phyloP scores from a whole-genome alignment of 30 jellyfish, hydroid and myxozoan species.

The Aurelia sp. region DNA sequence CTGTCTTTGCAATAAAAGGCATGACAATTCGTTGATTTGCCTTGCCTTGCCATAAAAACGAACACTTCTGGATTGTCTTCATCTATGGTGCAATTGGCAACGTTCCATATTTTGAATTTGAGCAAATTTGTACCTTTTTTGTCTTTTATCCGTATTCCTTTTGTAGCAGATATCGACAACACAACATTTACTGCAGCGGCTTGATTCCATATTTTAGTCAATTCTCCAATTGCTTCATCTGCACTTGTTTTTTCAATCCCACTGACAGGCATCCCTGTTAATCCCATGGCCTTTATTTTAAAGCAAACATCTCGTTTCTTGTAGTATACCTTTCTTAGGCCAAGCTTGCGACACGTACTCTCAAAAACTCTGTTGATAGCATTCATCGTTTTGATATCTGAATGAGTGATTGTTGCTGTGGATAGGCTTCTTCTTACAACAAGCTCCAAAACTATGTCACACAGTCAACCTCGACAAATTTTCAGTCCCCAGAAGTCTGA shows the following conservation, averaged over 20 bases:
- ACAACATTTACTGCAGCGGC: constrained; percentile 47
- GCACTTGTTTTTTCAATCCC: constrained; percentile 18
- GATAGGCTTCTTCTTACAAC: too few species aligned
- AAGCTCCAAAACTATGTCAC: too few species aligned
- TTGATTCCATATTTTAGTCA: constrained; percentile 31
- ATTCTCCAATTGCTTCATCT: constrained; percentile 35
- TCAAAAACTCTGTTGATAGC: constrained; percentile 5
- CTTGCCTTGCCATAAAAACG: constrained; percentile 58
- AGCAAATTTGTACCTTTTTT: constrained; percentile 47
- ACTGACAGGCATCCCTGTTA: constrained; percentile 41
- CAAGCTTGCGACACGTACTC: constrained; percentile 27
- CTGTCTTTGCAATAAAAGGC: constrained; percentile 59
- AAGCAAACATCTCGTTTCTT: constrained; percentile 36
- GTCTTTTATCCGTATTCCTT: constrained; percentile 54
- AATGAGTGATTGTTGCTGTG: too few species aligned
- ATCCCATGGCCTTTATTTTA: constrained; percentile 47
- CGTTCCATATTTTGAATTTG: constrained; percentile 42
- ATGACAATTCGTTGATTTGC: constrained; percentile 32
- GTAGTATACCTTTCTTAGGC: constrained; percentile 37
- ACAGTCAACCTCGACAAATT: too few species aligned
- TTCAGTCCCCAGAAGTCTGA: too few species aligned
- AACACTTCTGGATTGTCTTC: constrained; percentile 49
- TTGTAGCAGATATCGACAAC: constrained; percentile 50
- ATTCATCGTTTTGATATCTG: background rate
- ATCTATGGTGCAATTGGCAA: constrained; percentile 64